Evolutionary conservation across 1,140 invertebrate species (phyloP), one percentile per base, ranked within the genome.

Genomic region (Macrotrachela quadricornifera): DNA sequence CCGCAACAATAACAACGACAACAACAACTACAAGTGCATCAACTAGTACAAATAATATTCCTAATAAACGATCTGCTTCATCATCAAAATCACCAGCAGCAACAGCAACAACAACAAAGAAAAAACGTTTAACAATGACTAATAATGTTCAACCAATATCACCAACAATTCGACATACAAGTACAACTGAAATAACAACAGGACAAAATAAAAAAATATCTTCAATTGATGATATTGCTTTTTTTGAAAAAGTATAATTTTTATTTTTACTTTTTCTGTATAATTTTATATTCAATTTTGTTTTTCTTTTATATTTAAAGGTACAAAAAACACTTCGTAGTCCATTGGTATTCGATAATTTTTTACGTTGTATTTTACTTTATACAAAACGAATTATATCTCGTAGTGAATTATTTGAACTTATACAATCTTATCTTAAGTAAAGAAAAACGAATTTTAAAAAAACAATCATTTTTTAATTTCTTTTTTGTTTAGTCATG

Each of bases 321-420:
- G n/a, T 90, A 0, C 76, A 85, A 10, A 86, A 85, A 66, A 81
- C 83, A 0, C 66, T 95, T 14, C 74, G 80, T 16, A 80, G 77
- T 56, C 79, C 79, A 57, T 83, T 88, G 54, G 82, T 86, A 0
- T 96, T 95, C 65, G 83, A 92, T 55, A 94, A 94, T 67, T 95
- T 97, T 61, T 71, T 96, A n/a, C 79, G 88, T 56, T 91, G 86
- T 71, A 71, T 97, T 46, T 77, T 82, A 10, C 74, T 96, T 2
- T 96, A 85, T 65, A 95, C 90, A 63, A 53, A 50, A 38, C 79
- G 87, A 62, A 64, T 50, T 16, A 76, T 97, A 15, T 87, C 86
- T 0, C 78, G 83, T 58, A 75, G 77, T 42, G 91, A 97, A 68
- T 71, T 97, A 40, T 71, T 95, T 44, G 78, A 78, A 43, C 70